Conservation (phyloP, 2,888 invertebrate species). For the Microctonus aethiopoides region DNA sequence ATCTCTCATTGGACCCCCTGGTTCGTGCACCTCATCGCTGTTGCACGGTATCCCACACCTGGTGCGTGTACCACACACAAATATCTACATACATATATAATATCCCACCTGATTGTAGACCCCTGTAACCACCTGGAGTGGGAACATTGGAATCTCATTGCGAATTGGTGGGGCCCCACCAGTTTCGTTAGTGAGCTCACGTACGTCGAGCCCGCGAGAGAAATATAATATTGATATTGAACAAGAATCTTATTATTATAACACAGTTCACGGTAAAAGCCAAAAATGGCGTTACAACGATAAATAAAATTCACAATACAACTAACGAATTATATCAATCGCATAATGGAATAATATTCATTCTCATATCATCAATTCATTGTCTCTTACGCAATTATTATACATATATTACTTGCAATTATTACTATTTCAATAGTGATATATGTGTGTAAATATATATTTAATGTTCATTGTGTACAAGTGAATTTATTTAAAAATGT, state of each 20-base stretch:
- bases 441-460: not conserved
- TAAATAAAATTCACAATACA: conserved; percentile 31
- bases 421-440: not conserved
- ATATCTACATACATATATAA: not conserved
- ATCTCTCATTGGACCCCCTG: not conserved
- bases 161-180: conserved; percentile 36
- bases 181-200: conserved; percentile 55
- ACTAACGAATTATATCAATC: not conserved
- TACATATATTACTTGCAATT: not conserved
- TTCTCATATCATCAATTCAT: not conserved
- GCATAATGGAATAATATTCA: conserved; percentile 6
- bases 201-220: conserved; percentile 52
- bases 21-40: conserved; percentile 19
- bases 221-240: not conserved
- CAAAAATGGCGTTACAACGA: conserved; percentile 61
- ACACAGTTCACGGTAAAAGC: conserved; percentile 42
- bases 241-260: not conserved
- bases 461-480: not conserved
- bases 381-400: not conserved
- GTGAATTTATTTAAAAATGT: not conserved
- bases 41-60: conserved; percentile 33
- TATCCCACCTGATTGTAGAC: conserved; percentile 28
- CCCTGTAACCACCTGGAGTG: not conserved
- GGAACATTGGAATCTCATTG: conserved; percentile 2
- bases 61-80: not conserved